Base-by-base conservation (phyloP, 2,113 vertebrate genomes). In the Scytalopus superciliaris region DNA sequence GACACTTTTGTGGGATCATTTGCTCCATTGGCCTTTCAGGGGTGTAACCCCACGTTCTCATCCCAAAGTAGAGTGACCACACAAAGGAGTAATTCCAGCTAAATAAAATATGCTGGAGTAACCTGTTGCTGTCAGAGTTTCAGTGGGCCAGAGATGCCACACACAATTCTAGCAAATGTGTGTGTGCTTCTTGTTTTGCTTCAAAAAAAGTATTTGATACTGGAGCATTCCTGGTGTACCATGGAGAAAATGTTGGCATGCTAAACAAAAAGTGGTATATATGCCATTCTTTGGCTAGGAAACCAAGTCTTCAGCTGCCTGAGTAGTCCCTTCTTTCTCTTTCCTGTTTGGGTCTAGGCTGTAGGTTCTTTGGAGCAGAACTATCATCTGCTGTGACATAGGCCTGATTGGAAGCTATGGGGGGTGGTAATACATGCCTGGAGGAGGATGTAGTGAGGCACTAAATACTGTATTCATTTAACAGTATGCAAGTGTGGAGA, bases 401-500 rank as follows among this genome's bases (percentile, higher is more conserved):
- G 69, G 13, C 45, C 40, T 22, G 19, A 3, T 6, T 42, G 35
- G 59, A 39, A 69, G 23, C 35, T 31, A 1, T 40, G 59, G 4
- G 22, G 75, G 25, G 17, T 67, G 56, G 39, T 89, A 70, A 33
- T 66, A 74, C 78, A 53, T 69, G 10, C 16, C 53, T 63, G 31
- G 63, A 84, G 47, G 70, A 80, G 10, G 37, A 60, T 72, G 22
- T 19, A 19, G 92, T 69, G 69, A 87, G 31, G 37, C 66, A 87
- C 72, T 96, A 87, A 94, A 31, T 62, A 24, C 66, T 82, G 52
- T 74, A 31, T 90, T 95, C 18, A 70, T 84, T 92, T 73, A 88
- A 97, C 96, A 99, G 98, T 99, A 99, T 97, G 98, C 98, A 95
- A 98, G 98, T 49, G 77, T 99, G 96, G 98, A 98, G 97, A 99